These are phyloP conservation scores for Tetramorium alpestre DNA, from an alignment of 1,140 invertebrate genomes.

Conservation along the genomic window DNA sequence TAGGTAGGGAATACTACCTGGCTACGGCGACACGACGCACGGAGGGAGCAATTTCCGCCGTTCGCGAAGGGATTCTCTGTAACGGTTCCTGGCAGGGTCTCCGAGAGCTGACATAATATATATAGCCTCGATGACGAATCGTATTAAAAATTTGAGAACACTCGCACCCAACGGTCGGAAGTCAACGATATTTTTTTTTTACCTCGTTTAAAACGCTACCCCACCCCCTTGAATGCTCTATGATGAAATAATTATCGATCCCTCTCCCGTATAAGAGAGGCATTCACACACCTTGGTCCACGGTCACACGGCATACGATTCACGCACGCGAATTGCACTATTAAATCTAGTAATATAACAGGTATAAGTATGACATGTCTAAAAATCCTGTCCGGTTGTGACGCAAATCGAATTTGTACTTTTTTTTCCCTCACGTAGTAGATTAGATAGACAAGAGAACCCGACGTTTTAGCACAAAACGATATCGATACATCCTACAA, in stretches of 20 bases:
- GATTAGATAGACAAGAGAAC: conserved; percentile 78
- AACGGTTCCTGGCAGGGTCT: conserved; percentile 75
- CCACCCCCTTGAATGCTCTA: conserved; percentile 62
- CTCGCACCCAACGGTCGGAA: conserved; percentile 69
- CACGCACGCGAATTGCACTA: conserved; percentile 83
- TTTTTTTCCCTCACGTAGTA: conserved; percentile 78
- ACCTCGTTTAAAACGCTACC: conserved; percentile 65
- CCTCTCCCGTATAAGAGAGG: conserved; percentile 55
- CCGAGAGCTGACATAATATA: conserved; percentile 59
- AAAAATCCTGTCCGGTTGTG: conserved; percentile 82
- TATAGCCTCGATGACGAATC: conserved; percentile 68
- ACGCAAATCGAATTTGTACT: conserved; percentile 85
- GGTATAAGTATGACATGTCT: conserved; percentile 81
- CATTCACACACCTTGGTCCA: conserved; percentile 84
- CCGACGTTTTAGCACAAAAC: conserved; percentile 75
- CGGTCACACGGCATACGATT: conserved; percentile 80
- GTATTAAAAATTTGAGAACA: conserved; percentile 72
- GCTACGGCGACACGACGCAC: too few species aligned
- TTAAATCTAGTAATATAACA: conserved; percentile 84
- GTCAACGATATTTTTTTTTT: conserved; percentile 67
- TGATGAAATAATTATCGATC: conserved; percentile 75
- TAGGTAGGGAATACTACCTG: too few species aligned
- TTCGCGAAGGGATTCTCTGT: conserved; percentile 38
- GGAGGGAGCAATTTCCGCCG: neutral
- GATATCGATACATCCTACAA: conserved; percentile 79